A percentile compares a stretch with the other conserved stretches of the same genome.
Evolutionary conservation across 2,797 vertebrate species (phyloP).

Genomic region (Sebastes kiyomatsui): DNA sequence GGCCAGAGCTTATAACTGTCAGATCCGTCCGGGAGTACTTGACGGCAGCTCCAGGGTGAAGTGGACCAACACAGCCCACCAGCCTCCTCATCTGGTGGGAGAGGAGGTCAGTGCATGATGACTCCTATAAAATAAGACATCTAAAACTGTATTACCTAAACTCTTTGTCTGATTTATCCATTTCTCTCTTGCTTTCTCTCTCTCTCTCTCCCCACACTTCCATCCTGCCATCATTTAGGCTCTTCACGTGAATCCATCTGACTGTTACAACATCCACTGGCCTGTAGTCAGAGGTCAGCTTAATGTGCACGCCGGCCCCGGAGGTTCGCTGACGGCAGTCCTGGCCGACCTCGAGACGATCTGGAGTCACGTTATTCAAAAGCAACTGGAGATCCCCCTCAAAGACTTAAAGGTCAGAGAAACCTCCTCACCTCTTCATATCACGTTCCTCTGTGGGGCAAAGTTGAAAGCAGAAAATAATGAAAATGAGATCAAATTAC

Average conservation of each 20-base stretch:
- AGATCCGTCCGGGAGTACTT: constrained; percentile 92
- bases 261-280: constrained; percentile 94
- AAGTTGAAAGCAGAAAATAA: not conserved
- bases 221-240: constrained; percentile 80
- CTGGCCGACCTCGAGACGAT: constrained; percentile 93
- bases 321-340: constrained; percentile 91
- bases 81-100: constrained; percentile 92
- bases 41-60: constrained; percentile 92
- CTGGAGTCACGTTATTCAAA: constrained; percentile 94
- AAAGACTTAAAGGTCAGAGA: constrained; percentile 95
- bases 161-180: not conserved
- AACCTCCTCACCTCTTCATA: not conserved
- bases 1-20: constrained; percentile 95
- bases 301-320: constrained; percentile 89
- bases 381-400: constrained; percentile 93
- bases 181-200: not conserved
- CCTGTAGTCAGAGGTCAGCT: constrained; percentile 92
- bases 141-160: not conserved
- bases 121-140: not conserved
- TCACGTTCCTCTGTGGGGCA: not conserved
- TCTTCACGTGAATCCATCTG: constrained; percentile 90
- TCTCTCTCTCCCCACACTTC: constrained; percentile 14
- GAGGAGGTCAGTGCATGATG: constrained; percentile 87
- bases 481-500: not conserved
- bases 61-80: constrained; percentile 93